Base-by-base conservation (phyloP, 2,113 vertebrate species). In the Mobula birostris region DNA sequence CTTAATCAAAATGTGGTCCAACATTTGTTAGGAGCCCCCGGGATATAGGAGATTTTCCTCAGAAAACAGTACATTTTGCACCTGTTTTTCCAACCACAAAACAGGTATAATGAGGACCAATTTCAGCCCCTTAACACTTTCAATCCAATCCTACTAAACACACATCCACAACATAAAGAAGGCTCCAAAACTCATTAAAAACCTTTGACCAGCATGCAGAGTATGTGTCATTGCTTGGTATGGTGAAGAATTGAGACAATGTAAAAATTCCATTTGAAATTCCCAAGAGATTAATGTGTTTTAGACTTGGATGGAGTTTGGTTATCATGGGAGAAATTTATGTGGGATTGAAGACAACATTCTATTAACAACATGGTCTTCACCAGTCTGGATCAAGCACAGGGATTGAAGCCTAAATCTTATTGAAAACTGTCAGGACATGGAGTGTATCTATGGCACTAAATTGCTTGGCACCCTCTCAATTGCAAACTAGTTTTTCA, bases 181-280 rank as follows among this genome's bases (percentile, higher is more conserved):
- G 85, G 24, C 27, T 85, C 24, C 48, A 85, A 48, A 85, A 29
- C n/a, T 85, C 82, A 29, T 61, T 90, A 68, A 90, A 90, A 90
- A 90, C 32, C 61, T 5, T 32, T 27, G n/a, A 9, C 85, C n/a
- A 66, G 29, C 0, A 63, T 3, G 58, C 58, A 88, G 58, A 63
- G 14, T 63, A 56, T 87, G 56, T 11, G 27, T 88, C 58, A 88
- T 5, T n/a, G 29, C 27, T 32, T 32, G 61, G 6, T 6, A 68
- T 17, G 29, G 29, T 68, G 85, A 32, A 68, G 61, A 61, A 17
- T 19, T 66, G 61, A 32, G 29, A 17, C n/a, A 2, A 32, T 66
- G n/a, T 29, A 90, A 90, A 19, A 6, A 36, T 32, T 90, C 61
- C 29, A 68, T 66, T 66, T 68, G 85, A 66, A 66, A 90, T 19